Conservation (phyloP, 2,797 vertebrate genomes). For the Pseudopleuronectes americanus region DNA sequence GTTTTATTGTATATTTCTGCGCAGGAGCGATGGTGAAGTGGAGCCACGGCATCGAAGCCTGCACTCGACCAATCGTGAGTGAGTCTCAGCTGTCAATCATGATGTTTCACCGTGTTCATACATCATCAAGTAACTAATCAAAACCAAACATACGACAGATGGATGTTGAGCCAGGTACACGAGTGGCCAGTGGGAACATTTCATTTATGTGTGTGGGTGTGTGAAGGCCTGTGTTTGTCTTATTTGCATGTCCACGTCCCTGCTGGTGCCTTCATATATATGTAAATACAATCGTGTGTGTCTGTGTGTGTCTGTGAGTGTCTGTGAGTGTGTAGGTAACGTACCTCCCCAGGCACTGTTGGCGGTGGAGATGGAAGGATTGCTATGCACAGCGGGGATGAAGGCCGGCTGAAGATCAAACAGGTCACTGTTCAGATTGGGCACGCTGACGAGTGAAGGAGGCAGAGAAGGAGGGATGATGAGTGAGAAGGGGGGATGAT, state of each 20-base stretch:
- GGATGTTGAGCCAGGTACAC: conserved; percentile 23
- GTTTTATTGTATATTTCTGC: too few species aligned
- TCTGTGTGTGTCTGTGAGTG: conserved; percentile 5
- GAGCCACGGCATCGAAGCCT: too few species aligned
- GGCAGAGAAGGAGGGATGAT: too few species aligned
- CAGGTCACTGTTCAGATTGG: conserved; percentile 91
- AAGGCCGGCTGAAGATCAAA: conserved; percentile 93
- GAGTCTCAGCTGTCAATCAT: too few species aligned
- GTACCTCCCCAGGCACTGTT: conserved; percentile 90
- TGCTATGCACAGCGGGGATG: conserved; percentile 89
- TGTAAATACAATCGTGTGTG: conserved; percentile 5
- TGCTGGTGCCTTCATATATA: conserved; percentile 10
- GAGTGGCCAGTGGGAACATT: conserved; percentile 20
- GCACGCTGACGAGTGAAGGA: conserved; percentile 74
- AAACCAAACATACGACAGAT: neutral
- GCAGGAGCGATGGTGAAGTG: too few species aligned
- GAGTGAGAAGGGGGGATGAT: too few species aligned
- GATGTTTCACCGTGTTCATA: too few species aligned
- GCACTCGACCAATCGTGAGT: too few species aligned
- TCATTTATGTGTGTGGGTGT: neutral
- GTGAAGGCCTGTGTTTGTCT: neutral
- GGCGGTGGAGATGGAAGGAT: conserved; percentile 87
- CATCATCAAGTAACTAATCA: too few species aligned
- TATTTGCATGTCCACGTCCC: neutral
- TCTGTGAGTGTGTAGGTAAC: conserved; percentile 13